Conservation (phyloP, 1,140 invertebrate species). For the Cotesia vestalis region DNA sequence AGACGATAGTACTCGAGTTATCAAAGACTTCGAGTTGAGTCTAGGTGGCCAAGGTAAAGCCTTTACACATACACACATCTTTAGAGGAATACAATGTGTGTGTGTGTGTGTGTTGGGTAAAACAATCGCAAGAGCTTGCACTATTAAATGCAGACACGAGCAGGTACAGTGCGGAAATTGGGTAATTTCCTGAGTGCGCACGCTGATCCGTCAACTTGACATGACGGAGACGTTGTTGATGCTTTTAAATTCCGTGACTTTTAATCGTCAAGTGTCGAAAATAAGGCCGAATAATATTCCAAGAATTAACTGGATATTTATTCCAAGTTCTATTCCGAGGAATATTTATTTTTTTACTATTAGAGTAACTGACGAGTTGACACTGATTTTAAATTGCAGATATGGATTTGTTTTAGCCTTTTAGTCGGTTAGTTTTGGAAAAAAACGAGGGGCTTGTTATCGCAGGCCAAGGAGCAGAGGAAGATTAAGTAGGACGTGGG, state of each 20-base stretch:
- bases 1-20: not conserved
- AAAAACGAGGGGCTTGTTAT: conserved; percentile 24
- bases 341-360: too few relatives aligned
- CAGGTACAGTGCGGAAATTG: conserved; percentile 68
- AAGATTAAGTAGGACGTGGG: conserved; percentile 59
- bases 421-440: conserved; percentile 6
- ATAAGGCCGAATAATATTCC: conserved; percentile 49
- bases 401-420: too few relatives aligned
- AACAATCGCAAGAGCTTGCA: conserved; percentile 53
- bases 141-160: conserved; percentile 66
- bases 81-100: too few relatives aligned
- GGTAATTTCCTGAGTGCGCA: conserved; percentile 66
- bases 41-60: not conserved
- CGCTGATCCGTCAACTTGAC: conserved; percentile 66
- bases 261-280: conserved; percentile 66
- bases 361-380: not conserved
- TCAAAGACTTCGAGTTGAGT: not conserved
- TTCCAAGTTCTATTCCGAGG: too few relatives aligned
- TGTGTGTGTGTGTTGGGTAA: too few relatives aligned
- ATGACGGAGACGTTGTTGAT: conserved; percentile 43
- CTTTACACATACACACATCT: too few relatives aligned
- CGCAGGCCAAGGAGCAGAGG: conserved; percentile 34
- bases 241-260: conserved; percentile 61
- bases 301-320: not conserved
- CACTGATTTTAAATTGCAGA: not conserved